These are phyloP conservation scores for Eupithecia tripunctaria DNA, from an alignment of 2,888 invertebrate species.

Conservation along the genomic window DNA sequence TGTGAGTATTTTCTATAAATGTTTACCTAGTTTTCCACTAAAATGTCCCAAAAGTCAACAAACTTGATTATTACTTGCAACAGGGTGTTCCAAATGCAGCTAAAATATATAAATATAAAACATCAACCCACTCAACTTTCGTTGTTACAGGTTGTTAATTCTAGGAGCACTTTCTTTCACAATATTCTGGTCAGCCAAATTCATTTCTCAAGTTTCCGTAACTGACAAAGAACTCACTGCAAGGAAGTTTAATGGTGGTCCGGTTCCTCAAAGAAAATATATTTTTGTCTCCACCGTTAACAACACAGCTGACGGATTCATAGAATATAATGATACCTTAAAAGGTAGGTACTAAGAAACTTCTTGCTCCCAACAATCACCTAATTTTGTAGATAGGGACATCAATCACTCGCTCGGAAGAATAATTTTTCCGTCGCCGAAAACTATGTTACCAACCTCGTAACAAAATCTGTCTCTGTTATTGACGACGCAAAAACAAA, in stretches of 20 bases:
- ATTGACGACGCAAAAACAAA: neutral
- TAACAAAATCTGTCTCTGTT: neutral
- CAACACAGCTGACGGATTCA: neutral
- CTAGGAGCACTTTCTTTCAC: slow-evolving; percentile 63
- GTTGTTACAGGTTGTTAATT: slow-evolving; percentile 41
- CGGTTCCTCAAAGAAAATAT: neutral
- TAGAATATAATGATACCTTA: neutral
- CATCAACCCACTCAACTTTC: neutral
- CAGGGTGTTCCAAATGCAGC: neutral
- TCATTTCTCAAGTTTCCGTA: slow-evolving; percentile 21
- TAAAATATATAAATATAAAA: neutral
- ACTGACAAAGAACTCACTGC: neutral
- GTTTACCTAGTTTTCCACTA: neutral
- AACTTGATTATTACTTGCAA: neutral
- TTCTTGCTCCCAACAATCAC: neutral
- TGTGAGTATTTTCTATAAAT: slow-evolving; percentile 55
- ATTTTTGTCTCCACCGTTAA: neutral
- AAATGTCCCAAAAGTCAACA: neutral
- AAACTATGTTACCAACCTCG: neutral
- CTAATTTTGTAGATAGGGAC: neutral
- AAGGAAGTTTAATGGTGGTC: neutral
- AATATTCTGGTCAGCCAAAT: slow-evolving; percentile 58
- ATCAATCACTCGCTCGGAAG: neutral
- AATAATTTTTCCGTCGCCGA: too few relatives aligned
- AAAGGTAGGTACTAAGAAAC: neutral